A percentile compares a stretch with the other conserved stretches of the same genome.
Evolutionary conservation across 2,888 invertebrate genomes (phyloP).

Genomic region (Thymelicus acteon): DNA sequence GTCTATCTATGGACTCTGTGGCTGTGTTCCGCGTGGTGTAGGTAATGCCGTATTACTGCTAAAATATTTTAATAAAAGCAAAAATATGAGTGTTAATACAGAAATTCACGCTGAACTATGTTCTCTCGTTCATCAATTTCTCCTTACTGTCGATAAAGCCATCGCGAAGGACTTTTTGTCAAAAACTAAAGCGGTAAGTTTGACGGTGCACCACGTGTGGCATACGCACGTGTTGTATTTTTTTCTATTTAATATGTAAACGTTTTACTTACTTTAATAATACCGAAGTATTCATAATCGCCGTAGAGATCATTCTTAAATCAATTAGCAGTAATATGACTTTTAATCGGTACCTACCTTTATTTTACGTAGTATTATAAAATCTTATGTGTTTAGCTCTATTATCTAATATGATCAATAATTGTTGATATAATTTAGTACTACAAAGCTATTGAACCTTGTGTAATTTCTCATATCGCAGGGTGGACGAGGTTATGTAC

Average conservation of each 20-base stretch:
- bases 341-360: no score
- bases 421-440: no score
- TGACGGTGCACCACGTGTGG: conserved; percentile 66
- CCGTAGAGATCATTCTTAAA: no score
- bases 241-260: not conserved
- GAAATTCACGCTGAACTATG: conserved; percentile 65
- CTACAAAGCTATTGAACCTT: no score
- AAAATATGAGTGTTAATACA: conserved; percentile 64
- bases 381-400: no score
- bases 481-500: no score
- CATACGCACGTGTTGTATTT: conserved; percentile 63
- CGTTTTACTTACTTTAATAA: not conserved
- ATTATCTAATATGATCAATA: no score
- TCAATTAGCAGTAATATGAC: no score
- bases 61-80: conserved; percentile 27
- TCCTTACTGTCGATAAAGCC: conserved; percentile 86
- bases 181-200: conserved; percentile 91
- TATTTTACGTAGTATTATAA: no score
- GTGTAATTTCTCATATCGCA: no score
- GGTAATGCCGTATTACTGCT: not conserved
- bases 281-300: not conserved
- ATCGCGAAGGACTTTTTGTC: conserved; percentile 88
- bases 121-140: conserved; percentile 87
- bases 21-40: conserved; percentile 3
- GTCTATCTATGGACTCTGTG: no score